Base-by-base conservation (phyloP, 1,140 invertebrate species). In the Drosophila seguyi region DNA sequence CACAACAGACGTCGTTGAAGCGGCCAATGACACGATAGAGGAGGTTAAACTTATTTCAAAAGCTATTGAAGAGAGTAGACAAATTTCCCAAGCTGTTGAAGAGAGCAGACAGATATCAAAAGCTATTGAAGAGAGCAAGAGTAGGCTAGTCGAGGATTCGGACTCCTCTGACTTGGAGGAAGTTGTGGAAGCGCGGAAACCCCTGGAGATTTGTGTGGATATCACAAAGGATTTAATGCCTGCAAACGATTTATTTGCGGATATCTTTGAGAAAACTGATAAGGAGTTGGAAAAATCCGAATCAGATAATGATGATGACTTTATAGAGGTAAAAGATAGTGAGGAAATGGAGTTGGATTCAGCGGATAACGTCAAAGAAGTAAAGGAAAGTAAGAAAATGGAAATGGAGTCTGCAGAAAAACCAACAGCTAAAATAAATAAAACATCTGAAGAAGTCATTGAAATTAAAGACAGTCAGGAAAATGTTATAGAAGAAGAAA, bases 231-330 rank as follows among this genome's bases (percentile, higher is more conserved):
- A 45, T 18, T 22, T 77, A 63, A 85, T 90, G 44, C 65, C 92
- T 66, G 92, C 95, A 41, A 94, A 96, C 86, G 96, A 96, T 93
- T 93, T 96, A 44, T 96, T 96, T 94, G 94, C 94, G 36, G 95
- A 95, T 93, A 92, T 95, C 63, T 95, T 95, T 93, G 73, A 83
- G 11, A 25, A 8, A 18, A 18, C 39, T 3, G 31, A 4, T 16
- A 69, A 69, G 16, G 34, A 39, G 6, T 56, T 47, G 8, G 41
- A 25, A 13, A 29, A 39, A 6, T 22, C 8, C 6, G 44, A 48
- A 20, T 25, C 22, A 6, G 42, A 61, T 47, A 34, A 50, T 47
- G 59, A 56, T 38, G 57, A 45, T 61, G 41, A 60, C 25, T 48
- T 65, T 4, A 58, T 71, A 27, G 72, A 79, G 31, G 57, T 62